A percentile compares a stretch with the other conserved stretches of the same genome.
Evolutionary conservation across 2,888 invertebrate genomes (phyloP).

Genomic region (Tyria jacobaeae): DNA sequence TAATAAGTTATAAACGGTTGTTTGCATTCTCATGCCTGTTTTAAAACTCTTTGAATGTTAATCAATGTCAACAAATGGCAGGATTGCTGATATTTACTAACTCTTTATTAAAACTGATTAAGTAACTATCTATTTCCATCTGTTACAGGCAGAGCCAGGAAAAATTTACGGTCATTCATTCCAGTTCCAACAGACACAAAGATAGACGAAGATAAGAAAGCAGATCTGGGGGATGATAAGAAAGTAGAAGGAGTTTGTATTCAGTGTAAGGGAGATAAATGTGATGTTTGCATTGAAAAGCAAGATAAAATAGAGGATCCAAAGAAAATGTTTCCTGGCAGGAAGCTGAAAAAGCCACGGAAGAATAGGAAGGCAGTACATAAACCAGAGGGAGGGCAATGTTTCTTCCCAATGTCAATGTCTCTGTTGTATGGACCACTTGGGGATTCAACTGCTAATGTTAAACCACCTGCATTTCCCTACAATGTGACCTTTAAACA

Average conservation of each 20-base stretch:
- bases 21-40: slow-evolving; percentile 13
- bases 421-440: slow-evolving; percentile 94
- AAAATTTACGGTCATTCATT: slow-evolving; percentile 78
- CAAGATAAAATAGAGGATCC: slow-evolving; percentile 70
- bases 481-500: slow-evolving; percentile 96
- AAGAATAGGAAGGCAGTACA: slow-evolving; percentile 78
- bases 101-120: slow-evolving; percentile 1
- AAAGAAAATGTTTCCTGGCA: slow-evolving; percentile 63
- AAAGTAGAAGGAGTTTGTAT: slow-evolving; percentile 68
- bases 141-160: slow-evolving; percentile 77
- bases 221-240: slow-evolving; percentile 65
- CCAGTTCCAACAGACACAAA: slow-evolving; percentile 73
- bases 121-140: slow-evolving; percentile 9
- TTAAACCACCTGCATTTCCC: slow-evolving; percentile 89
- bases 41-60: slow-evolving; percentile 12
- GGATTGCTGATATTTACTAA: slow-evolving; percentile 1
- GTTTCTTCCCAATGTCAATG: slow-evolving; percentile 95
- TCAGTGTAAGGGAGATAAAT: slow-evolving; percentile 71
- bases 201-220: slow-evolving; percentile 73
- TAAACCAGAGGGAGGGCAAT: slow-evolving; percentile 75
- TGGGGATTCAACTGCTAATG: slow-evolving; percentile 84
- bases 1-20: slow-evolving; percentile 5
- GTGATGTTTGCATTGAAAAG: slow-evolving; percentile 70
- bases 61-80: slow-evolving; percentile 2
- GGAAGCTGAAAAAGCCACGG: slow-evolving; percentile 69